Conservation (phyloP, 2,113 vertebrate species). For the Stegostoma tigrinum region DNA sequence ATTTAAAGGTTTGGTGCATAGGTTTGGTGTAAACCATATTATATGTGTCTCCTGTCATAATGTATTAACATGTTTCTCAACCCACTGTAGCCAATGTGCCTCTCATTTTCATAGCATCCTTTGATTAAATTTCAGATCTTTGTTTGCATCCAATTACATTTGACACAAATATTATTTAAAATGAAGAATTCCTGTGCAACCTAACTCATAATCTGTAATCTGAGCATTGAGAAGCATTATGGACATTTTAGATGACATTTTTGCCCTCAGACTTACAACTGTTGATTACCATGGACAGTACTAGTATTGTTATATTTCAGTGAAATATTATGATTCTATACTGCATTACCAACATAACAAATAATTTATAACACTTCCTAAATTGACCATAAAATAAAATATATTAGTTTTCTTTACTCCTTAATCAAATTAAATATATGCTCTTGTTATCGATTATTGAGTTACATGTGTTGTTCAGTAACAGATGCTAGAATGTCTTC, state of each 20-base stretch:
- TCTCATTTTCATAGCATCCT: too few relatives aligned
- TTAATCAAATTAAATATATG: not conserved
- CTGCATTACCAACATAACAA: not conserved
- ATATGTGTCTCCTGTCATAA: too few relatives aligned
- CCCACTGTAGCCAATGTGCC: too few relatives aligned
- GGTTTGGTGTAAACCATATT: too few relatives aligned
- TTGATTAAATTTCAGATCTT: too few relatives aligned
- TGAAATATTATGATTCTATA: not conserved
- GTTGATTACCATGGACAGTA: not conserved
- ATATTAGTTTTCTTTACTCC: not conserved
- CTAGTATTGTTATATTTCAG: not conserved
- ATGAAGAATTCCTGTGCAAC: not conserved
- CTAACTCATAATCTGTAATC: not conserved
- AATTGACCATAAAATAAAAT: not conserved
- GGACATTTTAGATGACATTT: not conserved
- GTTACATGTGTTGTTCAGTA: not conserved
- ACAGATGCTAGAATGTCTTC: not conserved
- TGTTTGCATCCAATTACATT: too few relatives aligned
- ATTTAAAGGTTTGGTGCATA: too few relatives aligned
- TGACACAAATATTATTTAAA: not conserved
- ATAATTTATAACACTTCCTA: not conserved
- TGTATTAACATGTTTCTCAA: too few relatives aligned
- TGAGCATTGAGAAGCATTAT: too few relatives aligned
- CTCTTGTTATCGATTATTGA: not conserved
- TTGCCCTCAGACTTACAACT: not conserved